phyloP scores from a whole-genome alignment of 2,888 invertebrate species.

The Hirtodrosophila trivittata region DNA sequence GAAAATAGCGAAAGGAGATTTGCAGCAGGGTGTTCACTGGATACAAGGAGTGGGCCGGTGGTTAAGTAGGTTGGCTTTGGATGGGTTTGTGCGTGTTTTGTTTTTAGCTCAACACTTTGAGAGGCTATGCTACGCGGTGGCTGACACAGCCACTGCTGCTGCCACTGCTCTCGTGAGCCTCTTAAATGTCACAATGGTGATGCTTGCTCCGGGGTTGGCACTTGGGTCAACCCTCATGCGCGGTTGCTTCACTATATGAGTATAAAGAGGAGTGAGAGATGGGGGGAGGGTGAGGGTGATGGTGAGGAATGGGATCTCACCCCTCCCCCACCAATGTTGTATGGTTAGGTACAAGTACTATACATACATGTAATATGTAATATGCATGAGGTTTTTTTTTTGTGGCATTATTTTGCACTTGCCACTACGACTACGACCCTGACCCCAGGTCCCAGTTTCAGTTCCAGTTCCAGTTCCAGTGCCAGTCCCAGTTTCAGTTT shows the following conservation, averaged over 20 bases:
- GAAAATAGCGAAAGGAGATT: conserved; percentile 34
- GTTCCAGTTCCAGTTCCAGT: too few species aligned
- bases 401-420: conserved; percentile 67
- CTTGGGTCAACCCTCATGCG: conserved; percentile 59
- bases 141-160: conserved; percentile 16
- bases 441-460: conserved; percentile 59
- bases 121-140: conserved; percentile 17
- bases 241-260: conserved; percentile 6
- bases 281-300: background rate
- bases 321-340: background rate
- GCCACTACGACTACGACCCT: conserved; percentile 61
- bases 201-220: conserved; percentile 62
- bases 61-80: background rate
- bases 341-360: background rate
- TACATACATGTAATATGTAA: conserved; percentile 44
- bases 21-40: background rate
- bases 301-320: too few species aligned
- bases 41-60: conserved; percentile 7
- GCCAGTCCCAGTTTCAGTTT: background rate
- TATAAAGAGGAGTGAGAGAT: conserved; percentile 2
- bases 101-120: conserved; percentile 70
- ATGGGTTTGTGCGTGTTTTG: conserved; percentile 67
- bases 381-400: conserved; percentile 65
- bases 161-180: conserved; percentile 64
- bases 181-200: conserved; percentile 72